Evolutionary conservation across 2,888 invertebrate genomes (phyloP).

Genomic region (Allacma fusca): DNA sequence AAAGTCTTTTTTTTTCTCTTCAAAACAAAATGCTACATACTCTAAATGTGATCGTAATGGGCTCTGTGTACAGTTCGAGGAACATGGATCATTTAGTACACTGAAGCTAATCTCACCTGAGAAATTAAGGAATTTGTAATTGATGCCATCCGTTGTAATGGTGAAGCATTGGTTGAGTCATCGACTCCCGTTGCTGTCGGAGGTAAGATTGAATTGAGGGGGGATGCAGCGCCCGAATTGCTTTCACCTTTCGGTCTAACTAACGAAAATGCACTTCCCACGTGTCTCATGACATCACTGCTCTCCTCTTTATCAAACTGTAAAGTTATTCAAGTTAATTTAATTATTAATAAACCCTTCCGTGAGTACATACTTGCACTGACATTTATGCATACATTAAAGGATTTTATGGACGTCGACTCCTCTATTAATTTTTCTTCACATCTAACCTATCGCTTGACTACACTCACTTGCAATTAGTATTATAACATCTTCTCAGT

Average conservation of each 20-base stretch:
- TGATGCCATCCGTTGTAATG: constrained; percentile 95
- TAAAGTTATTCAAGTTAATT: constrained; percentile 30
- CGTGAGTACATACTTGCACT: constrained; percentile 19
- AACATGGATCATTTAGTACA: background rate
- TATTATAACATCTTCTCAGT: background rate
- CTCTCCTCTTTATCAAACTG: constrained; percentile 57
- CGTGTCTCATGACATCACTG: constrained; percentile 75
- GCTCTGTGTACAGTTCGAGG: background rate
- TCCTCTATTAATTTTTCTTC: constrained; percentile 21
- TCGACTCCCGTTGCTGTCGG: constrained; percentile 77
- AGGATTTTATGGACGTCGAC: constrained; percentile 36
- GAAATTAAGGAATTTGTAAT: constrained; percentile 96
- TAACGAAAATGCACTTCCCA: constrained; percentile 85
- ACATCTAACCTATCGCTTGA: background rate
- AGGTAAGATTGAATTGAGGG: constrained; percentile 75
- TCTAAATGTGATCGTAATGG: background rate
- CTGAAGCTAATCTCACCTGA: constrained; percentile 66
- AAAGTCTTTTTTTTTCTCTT: background rate
- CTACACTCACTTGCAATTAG: background rate
- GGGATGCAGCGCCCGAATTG: constrained; percentile 61
- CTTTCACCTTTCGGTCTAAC: constrained; percentile 82
- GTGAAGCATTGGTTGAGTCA: constrained; percentile 83
- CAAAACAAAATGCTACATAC: background rate
- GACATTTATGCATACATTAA: constrained; percentile 42
- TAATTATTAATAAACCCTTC: constrained; percentile 42